Conservation (phyloP, 1,140 invertebrate species). For the Drosophila parabipectinata region DNA sequence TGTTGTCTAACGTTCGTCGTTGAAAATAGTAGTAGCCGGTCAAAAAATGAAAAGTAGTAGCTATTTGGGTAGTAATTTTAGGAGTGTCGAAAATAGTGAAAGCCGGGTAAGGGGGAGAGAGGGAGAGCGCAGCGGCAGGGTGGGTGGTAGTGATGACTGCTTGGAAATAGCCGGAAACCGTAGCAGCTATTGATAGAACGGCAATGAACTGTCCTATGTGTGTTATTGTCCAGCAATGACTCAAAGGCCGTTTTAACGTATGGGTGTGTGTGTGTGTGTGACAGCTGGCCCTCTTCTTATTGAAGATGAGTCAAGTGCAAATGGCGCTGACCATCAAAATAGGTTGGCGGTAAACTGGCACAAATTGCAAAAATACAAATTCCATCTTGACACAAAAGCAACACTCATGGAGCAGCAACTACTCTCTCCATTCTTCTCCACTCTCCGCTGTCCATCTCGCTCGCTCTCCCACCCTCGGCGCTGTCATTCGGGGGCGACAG, state of each 20-base stretch:
- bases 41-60: slow-evolving; percentile 21
- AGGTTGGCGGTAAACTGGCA: not conserved
- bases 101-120: slow-evolving; percentile 4
- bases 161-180: slow-evolving; percentile 16
- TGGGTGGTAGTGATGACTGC: slow-evolving; percentile 10
- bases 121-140: no score
- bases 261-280: not conserved
- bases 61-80: slow-evolving; percentile 21
- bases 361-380: slow-evolving; percentile 17
- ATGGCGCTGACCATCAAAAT: not conserved
- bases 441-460: slow-evolving; percentile 10
- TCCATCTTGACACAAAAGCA: slow-evolving; percentile 34
- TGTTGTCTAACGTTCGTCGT: slow-evolving; percentile 53
- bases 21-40: slow-evolving; percentile 56
- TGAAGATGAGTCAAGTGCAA: not conserved
- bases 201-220: not conserved
- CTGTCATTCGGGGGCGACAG: slow-evolving; percentile 61
- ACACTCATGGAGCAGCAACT: slow-evolving; percentile 55
- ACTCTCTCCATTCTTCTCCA: slow-evolving; percentile 23
- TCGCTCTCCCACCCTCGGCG: slow-evolving; percentile 35
- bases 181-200: slow-evolving; percentile 4
- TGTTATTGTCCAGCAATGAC: slow-evolving; percentile 3
- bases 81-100: slow-evolving; percentile 32
- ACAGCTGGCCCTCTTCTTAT: not conserved
- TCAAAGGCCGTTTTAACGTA: not conserved